Evolutionary conservation across 2,113 vertebrate genomes (phyloP), one percentile per base, ranked within the genome.

Genomic region (Bufo gargarizans): DNA sequence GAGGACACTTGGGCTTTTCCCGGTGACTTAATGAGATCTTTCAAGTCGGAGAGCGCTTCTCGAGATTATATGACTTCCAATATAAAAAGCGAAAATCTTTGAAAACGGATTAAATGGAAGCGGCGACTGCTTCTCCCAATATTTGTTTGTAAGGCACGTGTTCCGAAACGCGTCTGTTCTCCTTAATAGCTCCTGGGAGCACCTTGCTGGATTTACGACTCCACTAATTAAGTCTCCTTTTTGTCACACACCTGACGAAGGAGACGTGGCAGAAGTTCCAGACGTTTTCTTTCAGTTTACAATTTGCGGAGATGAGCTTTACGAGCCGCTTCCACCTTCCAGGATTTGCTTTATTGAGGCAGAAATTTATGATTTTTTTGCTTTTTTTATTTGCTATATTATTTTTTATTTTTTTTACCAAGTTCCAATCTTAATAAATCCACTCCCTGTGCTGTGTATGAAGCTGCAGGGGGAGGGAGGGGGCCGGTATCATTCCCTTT

Each of bases 351-450:
- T 58, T 22, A 80, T 80, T 3, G 53, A 56, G 16, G 22, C 50
- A 58, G 0, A 33, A 80, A 14, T 56, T 78, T 16, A 53, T 13
- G 76, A 78, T 43, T 43, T 43, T 71, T 67, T 43, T 67, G 2
- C 2, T 2, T 16, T 50, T 78, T 78, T 55, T 55, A 55, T n/a
- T 50, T 20, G 1, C 11, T 56, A n/a, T n/a, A n/a, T n/a, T n/a
- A n/a, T n/a, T n/a, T n/a, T n/a, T n/a, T n/a, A 58, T 79, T 78
- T 14, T 55, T 78, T 7, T 47, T 56, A n/a, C 47, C 6, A 50
- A 10, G 45, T 76, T 76, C 33, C 47, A 76, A 6, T 76, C 17
- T 80, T 56, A 43, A 80, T 80, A 59, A 80, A 80, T 80, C 8
- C 0, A 2, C 20, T 33, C 11, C 50, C 50, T 0, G 50, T 56